A percentile compares a stretch with the other conserved stretches of the same genome.
phyloP scores from a whole-genome alignment of 2,113 vertebrate species.

The Micronycteris hirsuta region DNA sequence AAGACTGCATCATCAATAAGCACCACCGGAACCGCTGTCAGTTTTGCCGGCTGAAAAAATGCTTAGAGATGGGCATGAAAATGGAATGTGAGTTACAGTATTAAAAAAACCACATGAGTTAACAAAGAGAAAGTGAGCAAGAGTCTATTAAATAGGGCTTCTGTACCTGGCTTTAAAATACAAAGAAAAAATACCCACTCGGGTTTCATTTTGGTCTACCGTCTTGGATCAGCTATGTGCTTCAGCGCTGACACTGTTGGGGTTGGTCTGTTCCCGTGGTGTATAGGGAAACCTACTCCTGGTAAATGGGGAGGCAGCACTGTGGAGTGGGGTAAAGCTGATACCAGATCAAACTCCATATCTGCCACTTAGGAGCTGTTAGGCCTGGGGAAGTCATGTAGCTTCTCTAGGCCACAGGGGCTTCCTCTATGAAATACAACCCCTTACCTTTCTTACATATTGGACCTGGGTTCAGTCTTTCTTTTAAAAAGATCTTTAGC shows the following conservation, averaged over 20 bases:
- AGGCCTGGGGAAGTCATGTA: no score
- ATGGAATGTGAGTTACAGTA: constrained; percentile 94
- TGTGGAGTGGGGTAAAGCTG: background rate
- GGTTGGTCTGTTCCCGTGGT: background rate
- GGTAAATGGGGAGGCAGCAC: background rate
- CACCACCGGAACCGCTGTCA: constrained; percentile 99
- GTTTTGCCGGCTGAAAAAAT: constrained; percentile 96
- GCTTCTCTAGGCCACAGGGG: background rate
- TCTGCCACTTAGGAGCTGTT: background rate
- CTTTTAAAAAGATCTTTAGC: background rate
- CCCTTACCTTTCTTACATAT: background rate
- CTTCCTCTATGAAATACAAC: background rate
- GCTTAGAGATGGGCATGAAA: constrained; percentile 99
- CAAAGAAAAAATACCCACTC: background rate
- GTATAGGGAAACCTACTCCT: background rate
- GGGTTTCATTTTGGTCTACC: background rate
- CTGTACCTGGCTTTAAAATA: background rate
- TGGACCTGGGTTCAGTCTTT: background rate
- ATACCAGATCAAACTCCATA: background rate
- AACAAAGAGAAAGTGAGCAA: background rate
- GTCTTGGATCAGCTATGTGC: background rate
- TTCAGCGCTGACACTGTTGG: rapidly evolving
- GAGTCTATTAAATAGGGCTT: background rate
- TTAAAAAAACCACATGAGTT: background rate
- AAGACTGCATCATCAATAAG: constrained; percentile 98